Percentiles rank a stretch among this genome's conserved stretches.
These are phyloP conservation scores for Cataglyphis cursor DNA, from an alignment of 2,888 invertebrate genomes.

Conservation along the genomic window DNA sequence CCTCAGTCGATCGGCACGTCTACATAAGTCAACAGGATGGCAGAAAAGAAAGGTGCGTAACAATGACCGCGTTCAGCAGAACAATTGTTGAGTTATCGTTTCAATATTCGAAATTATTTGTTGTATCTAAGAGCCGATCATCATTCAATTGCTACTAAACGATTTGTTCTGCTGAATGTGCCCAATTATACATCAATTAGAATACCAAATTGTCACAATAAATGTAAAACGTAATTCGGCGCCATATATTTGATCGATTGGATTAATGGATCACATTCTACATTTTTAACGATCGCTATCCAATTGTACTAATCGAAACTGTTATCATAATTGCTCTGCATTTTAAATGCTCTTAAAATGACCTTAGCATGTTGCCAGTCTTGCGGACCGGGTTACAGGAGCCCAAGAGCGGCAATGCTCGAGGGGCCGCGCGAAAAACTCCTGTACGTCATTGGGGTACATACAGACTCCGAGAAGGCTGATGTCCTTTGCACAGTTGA, in stretches of 20 bases:
- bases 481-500: constrained; percentile 97
- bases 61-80: no score
- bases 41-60: constrained; percentile 4
- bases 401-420: constrained; percentile 94
- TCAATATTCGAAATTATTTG: no score
- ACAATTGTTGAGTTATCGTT: background rate
- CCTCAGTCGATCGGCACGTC: background rate
- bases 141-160: no score
- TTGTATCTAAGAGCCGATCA: no score
- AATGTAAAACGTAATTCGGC: background rate
- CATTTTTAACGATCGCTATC: background rate
- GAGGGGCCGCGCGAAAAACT: constrained; percentile 94
- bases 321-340: background rate
- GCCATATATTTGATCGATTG: no score
- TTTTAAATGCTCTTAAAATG: background rate
- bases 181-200: background rate
- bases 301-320: background rate
- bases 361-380: constrained; percentile 55
- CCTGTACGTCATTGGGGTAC: constrained; percentile 96
- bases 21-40: background rate
- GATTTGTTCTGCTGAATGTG: no score
- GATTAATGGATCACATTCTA: background rate
- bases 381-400: constrained; percentile 92
- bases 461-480: constrained; percentile 91
- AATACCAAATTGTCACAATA: background rate